Conservation (phyloP, 2,888 invertebrate genomes). For the Ochlodes sylvanus region DNA sequence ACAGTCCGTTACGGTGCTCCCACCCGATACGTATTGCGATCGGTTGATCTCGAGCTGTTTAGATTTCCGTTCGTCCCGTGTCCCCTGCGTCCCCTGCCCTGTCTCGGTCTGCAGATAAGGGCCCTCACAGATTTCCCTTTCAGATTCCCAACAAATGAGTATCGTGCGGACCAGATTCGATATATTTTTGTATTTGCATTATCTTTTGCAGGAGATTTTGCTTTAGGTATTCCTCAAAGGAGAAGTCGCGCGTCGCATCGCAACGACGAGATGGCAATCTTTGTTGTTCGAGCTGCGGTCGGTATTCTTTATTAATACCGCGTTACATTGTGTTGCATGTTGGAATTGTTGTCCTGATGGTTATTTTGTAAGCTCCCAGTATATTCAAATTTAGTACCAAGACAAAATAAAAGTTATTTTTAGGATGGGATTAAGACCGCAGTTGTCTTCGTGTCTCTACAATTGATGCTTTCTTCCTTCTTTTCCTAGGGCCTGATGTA, state of each 20-base stretch:
- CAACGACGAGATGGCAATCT: background rate
- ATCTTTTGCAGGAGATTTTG: constrained; percentile 4
- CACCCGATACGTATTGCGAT: background rate
- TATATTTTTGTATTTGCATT: constrained; percentile 7
- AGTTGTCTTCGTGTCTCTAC: too few species aligned
- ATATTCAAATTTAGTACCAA: too few species aligned
- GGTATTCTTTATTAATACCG: background rate
- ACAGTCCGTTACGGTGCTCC: background rate
- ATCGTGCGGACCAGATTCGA: constrained; percentile 11
- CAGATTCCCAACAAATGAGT: constrained; percentile 16
- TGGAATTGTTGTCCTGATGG: background rate
- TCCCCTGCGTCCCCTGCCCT: background rate
- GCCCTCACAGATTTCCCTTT: constrained; percentile 21
- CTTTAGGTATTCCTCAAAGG: background rate
- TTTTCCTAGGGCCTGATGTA: too few species aligned
- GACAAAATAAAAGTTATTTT: too few species aligned
- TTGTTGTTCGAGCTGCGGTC: background rate
- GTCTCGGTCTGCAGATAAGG: constrained; percentile 22
- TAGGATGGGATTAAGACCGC: too few species aligned
- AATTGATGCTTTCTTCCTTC: too few species aligned
- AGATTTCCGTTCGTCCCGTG: background rate
- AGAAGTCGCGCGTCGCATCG: background rate
- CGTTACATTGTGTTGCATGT: background rate
- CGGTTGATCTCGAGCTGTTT: background rate
- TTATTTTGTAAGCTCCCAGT: too few species aligned